A percentile compares a stretch with the other conserved stretches of the same genome.
These are phyloP conservation scores for Bujurquina vittata DNA, from an alignment of 2,113 vertebrate genomes.

Conservation along the genomic window DNA sequence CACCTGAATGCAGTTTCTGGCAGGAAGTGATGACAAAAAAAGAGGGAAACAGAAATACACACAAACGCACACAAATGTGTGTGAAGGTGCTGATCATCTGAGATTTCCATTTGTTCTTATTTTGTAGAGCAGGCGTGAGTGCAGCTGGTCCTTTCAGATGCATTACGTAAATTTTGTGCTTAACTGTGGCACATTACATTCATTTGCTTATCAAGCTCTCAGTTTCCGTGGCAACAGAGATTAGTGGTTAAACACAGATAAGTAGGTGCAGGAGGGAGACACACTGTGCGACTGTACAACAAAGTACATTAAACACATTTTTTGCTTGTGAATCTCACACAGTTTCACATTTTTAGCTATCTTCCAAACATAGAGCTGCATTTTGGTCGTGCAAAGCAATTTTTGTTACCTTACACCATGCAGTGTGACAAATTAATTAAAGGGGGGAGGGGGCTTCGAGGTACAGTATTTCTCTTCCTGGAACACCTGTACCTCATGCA, in stretches of 20 bases:
- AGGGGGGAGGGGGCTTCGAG: neutral
- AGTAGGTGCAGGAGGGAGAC: constrained; percentile 46
- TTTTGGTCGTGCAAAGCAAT: neutral
- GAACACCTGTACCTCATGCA: constrained; percentile 12
- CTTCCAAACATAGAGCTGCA: neutral
- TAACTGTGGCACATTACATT: constrained; percentile 70
- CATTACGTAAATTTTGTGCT: constrained; percentile 67
- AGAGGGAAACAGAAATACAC: constrained; percentile 35
- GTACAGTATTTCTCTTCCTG: constrained; percentile 21
- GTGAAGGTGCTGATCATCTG: constrained; percentile 28
- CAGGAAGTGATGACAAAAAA: constrained; percentile 65
- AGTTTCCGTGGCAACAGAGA: constrained; percentile 77
- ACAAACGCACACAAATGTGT: constrained; percentile 19
- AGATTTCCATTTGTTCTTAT: constrained; percentile 17
- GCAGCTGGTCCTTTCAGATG: constrained; percentile 49
- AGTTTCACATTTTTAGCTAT: neutral
- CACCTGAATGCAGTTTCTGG: constrained; percentile 45
- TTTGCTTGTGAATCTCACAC: neutral
- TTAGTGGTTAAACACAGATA: constrained; percentile 68
- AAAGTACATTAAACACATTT: neutral
- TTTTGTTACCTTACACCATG: constrained; percentile 6
- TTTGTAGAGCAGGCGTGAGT: constrained; percentile 33
- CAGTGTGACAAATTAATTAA: constrained; percentile 5
- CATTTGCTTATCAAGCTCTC: constrained; percentile 72
- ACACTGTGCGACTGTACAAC: constrained; percentile 10